These are phyloP conservation scores for Hestina assimilis DNA, from an alignment of 1,140 invertebrate species.

Conservation along the genomic window DNA sequence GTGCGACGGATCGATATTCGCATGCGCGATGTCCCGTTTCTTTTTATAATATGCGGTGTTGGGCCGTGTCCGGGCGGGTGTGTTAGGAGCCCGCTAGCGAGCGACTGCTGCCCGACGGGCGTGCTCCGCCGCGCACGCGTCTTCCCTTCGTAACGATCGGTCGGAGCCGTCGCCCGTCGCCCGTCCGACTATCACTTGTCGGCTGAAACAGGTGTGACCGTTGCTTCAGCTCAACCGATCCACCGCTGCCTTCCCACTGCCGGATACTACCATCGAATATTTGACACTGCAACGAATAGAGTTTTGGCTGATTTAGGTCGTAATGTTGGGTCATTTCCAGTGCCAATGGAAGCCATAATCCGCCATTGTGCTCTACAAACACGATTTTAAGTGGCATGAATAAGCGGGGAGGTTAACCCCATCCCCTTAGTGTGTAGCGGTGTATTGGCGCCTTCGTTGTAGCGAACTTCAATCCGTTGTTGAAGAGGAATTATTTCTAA, in stretches of 20 bases:
- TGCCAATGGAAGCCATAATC: constrained; percentile 12
- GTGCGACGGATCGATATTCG: constrained; percentile 62
- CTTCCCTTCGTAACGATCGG: constrained; percentile 51
- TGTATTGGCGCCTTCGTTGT: constrained; percentile 22
- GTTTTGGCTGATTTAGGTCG: background rate
- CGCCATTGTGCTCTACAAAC: constrained; percentile 20
- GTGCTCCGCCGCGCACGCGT: constrained; percentile 48
- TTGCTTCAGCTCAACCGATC: constrained; percentile 1
- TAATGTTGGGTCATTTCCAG: constrained; percentile 10
- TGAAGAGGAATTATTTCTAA: constrained; percentile 15
- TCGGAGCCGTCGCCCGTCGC: constrained; percentile 14
- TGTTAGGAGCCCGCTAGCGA: constrained; percentile 48
- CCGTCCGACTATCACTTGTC: constrained; percentile 11
- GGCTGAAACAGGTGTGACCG: constrained; percentile 34
- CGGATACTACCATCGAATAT: background rate
- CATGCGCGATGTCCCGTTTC: constrained; percentile 56
- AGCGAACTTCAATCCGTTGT: constrained; percentile 14
- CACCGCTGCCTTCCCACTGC: background rate
- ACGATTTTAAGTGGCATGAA: constrained; percentile 20
- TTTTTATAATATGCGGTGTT: constrained; percentile 50
- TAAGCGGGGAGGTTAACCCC: constrained; percentile 9
- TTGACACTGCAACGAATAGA: background rate
- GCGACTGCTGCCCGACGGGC: constrained; percentile 47
- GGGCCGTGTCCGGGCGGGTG: constrained; percentile 42
- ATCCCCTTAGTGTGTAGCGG: constrained; percentile 14